Evolutionary conservation across 2,113 vertebrate genomes (phyloP), one percentile per base, ranked within the genome.

Genomic region (Otocyon megalotis): DNA sequence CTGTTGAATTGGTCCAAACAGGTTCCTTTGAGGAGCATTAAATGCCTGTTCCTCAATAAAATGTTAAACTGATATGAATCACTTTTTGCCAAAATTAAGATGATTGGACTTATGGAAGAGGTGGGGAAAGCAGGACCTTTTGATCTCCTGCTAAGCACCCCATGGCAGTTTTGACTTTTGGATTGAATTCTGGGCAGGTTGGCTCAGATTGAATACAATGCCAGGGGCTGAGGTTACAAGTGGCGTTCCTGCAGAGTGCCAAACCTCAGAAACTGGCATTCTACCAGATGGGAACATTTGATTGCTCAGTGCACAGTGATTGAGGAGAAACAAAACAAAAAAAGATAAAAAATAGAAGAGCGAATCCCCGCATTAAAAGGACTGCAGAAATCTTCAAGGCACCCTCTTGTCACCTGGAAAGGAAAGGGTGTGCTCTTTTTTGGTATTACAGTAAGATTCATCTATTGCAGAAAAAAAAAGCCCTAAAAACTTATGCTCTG

Each of bases 91-190:
- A 14, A 84, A 96, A 93, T 65, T 24, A 86, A 12, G 77, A 85
- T 87, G 89, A 62, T 85, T 67, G n/a, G 67, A 82, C 53, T 72
- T 8, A 0, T 4, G 58, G 48, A 58, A n/a, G 48, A 58, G 43
- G 5, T 37, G 26, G 8, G 54, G 16, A 14, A 67, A 43, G 54
- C 8, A 85, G 37, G 76, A 58, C 74, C 14, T 96, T 97, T 95
- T 97, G 96, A 96, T 97, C 77, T 58, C 84, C n/a, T 60, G 16
- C 12, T 87, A 58, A 90, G 24, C 14, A 19, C 63, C 74, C 32
- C 17, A 6, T 28, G 97, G 92, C 74, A 56, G 62, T 74, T 37
- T 87, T 96, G 92, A 89, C 50, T 80, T 86, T 88, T 81, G 53
- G 54, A 81, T 8, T 43, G 58, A 50, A 65, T 81, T 90, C 71